Conservation (phyloP, 1,140 invertebrate genomes). For the Sycophaga agraensis region DNA sequence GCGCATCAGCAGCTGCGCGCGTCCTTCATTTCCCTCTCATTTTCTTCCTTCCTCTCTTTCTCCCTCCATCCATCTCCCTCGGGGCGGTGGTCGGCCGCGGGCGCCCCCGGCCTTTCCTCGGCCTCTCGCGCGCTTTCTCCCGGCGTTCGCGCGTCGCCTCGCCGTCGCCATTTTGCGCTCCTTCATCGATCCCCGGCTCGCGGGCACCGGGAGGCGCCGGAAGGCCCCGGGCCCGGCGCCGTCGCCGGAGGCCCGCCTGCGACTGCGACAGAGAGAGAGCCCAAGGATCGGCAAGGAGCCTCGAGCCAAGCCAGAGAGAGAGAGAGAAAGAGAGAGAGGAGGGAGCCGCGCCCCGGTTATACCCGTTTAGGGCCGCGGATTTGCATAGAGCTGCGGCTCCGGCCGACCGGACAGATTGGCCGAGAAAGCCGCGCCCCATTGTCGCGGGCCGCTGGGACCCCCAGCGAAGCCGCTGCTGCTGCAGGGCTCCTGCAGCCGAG, state of each 20-base stretch:
- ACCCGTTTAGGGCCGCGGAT: constrained; percentile 46
- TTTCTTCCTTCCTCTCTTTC: no score
- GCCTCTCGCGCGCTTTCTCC: background rate
- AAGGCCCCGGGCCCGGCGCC: background rate
- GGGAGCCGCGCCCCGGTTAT: constrained; percentile 34
- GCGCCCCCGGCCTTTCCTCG: constrained; percentile 2
- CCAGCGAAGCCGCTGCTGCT: constrained; percentile 49
- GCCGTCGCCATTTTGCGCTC: constrained; percentile 25
- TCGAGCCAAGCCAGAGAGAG: background rate
- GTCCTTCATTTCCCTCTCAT: no score
- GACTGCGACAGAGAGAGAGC: background rate
- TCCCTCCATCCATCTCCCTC: background rate
- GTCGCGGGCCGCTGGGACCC: constrained; percentile 55
- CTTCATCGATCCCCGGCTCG: constrained; percentile 19
- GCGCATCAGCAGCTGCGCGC: no score
- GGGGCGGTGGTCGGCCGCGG: background rate
- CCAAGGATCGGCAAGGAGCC: background rate
- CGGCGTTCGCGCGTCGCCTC: constrained; percentile 23
- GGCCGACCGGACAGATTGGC: constrained; percentile 38
- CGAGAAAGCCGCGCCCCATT: constrained; percentile 39
- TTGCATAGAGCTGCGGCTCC: constrained; percentile 56
- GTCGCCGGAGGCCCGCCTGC: background rate
- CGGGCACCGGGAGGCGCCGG: background rate
- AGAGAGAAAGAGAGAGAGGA: no score
- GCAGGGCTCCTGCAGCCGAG: no score